Base-by-base conservation (phyloP, 2,113 vertebrate species). In the Tricholaema leucomelas region DNA sequence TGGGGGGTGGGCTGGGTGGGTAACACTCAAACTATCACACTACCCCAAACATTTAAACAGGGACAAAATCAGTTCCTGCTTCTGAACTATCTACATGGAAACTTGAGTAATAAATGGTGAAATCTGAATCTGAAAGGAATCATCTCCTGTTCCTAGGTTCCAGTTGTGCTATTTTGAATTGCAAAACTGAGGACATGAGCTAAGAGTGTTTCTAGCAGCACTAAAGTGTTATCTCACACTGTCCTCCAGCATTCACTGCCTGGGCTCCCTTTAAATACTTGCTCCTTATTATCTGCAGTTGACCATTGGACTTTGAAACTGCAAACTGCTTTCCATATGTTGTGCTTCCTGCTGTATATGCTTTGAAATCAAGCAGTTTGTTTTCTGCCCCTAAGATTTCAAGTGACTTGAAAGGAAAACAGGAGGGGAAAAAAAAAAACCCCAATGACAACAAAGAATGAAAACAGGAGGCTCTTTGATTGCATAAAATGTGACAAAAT, bases 261-360 rank as follows among this genome's bases (percentile, higher is more conserved):
- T 76, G 23, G 66, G 73, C 40, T 79, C 36, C 50, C 73, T 88
- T 75, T 42, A 81, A 90, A 44, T 25, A 64, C 30, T 90, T 78
- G 20, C 16, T 75, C 40, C n/a, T 83, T 88, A 58, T 58, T 78
- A 73, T 46, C 55, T 87, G 67, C 44, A 73, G 12, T 59, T 88
- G 58, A 76, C 63, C 33, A 23, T 52, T 88, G 94, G 86, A 95
- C 88, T 90, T 92, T 87, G 91, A 92, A 88, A 90, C 86, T 76
- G 55, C 75, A 93, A 81, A 81, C 61, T 55, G 28, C 36, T 94
- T 91, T 74, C 83, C 23, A 1, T 75, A 78, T 84, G 50, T 88
- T 81, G 78, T 59, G 36, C 46, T 81, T 72, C 63, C 50, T 81
- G 28, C 9, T 75, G 28, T 74, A 55, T 40, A 86, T 54, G 40